Conservation (phyloP, 2,888 invertebrate genomes). For the Drosophila nr. perissopoda region DNA sequence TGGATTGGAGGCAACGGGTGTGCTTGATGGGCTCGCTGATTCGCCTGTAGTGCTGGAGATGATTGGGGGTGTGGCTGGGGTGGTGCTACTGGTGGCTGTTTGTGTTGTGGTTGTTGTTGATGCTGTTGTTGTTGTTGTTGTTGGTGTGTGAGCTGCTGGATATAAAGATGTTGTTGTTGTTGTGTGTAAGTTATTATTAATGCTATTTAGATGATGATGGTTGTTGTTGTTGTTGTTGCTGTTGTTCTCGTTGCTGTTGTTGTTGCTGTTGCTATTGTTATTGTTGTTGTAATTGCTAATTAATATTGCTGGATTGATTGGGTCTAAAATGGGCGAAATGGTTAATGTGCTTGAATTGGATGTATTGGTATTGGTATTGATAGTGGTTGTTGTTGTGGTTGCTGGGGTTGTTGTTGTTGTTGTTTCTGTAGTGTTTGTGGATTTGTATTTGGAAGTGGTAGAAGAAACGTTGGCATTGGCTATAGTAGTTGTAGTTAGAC, state of each 20-base stretch:
- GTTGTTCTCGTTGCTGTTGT: slow-evolving; percentile 20
- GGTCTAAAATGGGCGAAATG: slow-evolving; percentile 30
- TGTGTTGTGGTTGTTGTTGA: slow-evolving; percentile 25
- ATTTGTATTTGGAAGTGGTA: slow-evolving; percentile 20
- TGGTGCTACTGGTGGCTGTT: slow-evolving; percentile 18
- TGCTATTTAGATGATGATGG: slow-evolving; percentile 30
- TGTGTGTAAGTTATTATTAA: slow-evolving; percentile 53
- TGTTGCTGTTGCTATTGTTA: slow-evolving; percentile 8
- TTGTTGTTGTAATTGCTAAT: slow-evolving; percentile 22
- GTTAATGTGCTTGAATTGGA: slow-evolving; percentile 15
- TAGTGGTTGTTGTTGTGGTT: slow-evolving; percentile 9
- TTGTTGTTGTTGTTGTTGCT: slow-evolving; percentile 23
- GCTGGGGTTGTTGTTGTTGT: slow-evolving; percentile 15
- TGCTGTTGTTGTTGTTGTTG: slow-evolving; percentile 35
- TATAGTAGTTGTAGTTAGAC: slow-evolving; percentile 52
- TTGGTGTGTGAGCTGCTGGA: slow-evolving; percentile 75
- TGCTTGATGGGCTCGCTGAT: slow-evolving; percentile 17
- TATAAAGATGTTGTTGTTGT: slow-evolving; percentile 70
- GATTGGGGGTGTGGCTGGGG: slow-evolving; percentile 29
- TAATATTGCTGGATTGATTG: slow-evolving; percentile 17
- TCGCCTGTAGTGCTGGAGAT: slow-evolving; percentile 14
- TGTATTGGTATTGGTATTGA: slow-evolving; percentile 8
- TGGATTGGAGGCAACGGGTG: slow-evolving; percentile 14
- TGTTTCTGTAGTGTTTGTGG: slow-evolving; percentile 29
- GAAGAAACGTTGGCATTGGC: slow-evolving; percentile 52